These are phyloP conservation scores for Drosophila rellima DNA, from an alignment of 2,888 invertebrate species.

Conservation along the genomic window DNA sequence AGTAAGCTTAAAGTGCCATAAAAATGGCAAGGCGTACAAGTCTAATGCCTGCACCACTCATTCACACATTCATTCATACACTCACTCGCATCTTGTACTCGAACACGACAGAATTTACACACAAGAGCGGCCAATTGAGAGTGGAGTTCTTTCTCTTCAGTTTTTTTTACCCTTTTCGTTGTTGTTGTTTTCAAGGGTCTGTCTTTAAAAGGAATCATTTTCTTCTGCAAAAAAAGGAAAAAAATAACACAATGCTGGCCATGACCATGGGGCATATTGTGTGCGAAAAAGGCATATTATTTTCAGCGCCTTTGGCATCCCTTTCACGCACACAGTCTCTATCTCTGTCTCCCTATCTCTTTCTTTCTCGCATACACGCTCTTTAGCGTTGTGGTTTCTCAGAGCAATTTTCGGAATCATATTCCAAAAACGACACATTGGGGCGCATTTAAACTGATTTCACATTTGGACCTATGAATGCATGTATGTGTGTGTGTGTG, in stretches of 20 bases:
- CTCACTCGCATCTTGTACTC: constrained; percentile 16
- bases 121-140: constrained; percentile 66
- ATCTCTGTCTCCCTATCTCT: background rate
- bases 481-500: constrained; percentile 5
- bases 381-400: constrained; percentile 18
- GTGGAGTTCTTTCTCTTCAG: constrained; percentile 14
- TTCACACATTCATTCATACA: constrained; percentile 31
- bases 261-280: constrained; percentile 51
- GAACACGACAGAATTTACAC: constrained; percentile 57
- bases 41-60: constrained; percentile 48
- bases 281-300: constrained; percentile 50
- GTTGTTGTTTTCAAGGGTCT: constrained; percentile 20
- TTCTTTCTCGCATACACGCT: background rate
- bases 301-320: constrained; percentile 31
- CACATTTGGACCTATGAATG: constrained; percentile 49
- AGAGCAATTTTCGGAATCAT: constrained; percentile 65
- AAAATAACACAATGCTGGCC: constrained; percentile 10
- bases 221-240: constrained; percentile 4
- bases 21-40: constrained; percentile 64
- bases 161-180: constrained; percentile 13
- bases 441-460: constrained; percentile 80
- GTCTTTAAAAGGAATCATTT: constrained; percentile 41
- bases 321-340: constrained; percentile 25
- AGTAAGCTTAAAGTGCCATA: constrained; percentile 73
- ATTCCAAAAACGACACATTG: constrained; percentile 77